Evolutionary conservation across 2,797 vertebrate genomes (phyloP).

Genomic region (Furcifer pardalis): DNA sequence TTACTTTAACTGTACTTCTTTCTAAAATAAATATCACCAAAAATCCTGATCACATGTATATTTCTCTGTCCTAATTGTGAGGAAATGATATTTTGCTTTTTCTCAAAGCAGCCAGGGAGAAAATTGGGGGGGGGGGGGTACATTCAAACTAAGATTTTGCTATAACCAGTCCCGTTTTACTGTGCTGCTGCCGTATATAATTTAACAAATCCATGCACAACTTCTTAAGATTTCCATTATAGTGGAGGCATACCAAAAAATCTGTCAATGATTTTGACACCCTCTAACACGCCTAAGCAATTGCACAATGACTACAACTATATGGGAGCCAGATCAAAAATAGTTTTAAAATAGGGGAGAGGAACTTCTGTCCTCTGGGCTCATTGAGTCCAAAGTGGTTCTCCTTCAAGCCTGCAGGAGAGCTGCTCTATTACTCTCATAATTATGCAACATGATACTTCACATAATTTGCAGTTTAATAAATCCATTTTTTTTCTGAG

Average conservation of each 20-base stretch:
- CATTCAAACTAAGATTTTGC: too few species aligned
- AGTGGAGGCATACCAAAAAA: not conserved
- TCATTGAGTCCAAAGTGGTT: too few species aligned
- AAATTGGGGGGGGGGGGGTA: too few species aligned
- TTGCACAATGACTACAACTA: not conserved
- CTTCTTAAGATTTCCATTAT: not conserved
- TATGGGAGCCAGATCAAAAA: not conserved
- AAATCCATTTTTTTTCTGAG: constrained; percentile 16
- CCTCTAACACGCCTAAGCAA: not conserved
- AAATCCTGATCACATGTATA: too few species aligned
- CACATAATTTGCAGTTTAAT: not conserved
- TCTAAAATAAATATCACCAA: too few species aligned
- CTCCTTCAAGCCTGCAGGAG: not conserved
- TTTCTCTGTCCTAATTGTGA: too few species aligned
- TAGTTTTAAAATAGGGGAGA: not conserved
- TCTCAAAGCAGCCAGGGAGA: too few species aligned
- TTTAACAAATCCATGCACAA: not conserved
- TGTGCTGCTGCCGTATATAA: too few species aligned
- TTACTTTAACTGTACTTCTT: too few species aligned
- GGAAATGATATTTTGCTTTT: too few species aligned
- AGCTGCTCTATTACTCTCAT: not conserved
- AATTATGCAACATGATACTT: not conserved
- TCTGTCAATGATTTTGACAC: too few species aligned
- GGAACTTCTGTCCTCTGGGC: not conserved
- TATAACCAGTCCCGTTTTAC: too few species aligned